A percentile compares a stretch with the other conserved stretches of the same genome.
phyloP scores from a whole-genome alignment of 2,113 vertebrate genomes.

The Thinocorus orbignyianus region DNA sequence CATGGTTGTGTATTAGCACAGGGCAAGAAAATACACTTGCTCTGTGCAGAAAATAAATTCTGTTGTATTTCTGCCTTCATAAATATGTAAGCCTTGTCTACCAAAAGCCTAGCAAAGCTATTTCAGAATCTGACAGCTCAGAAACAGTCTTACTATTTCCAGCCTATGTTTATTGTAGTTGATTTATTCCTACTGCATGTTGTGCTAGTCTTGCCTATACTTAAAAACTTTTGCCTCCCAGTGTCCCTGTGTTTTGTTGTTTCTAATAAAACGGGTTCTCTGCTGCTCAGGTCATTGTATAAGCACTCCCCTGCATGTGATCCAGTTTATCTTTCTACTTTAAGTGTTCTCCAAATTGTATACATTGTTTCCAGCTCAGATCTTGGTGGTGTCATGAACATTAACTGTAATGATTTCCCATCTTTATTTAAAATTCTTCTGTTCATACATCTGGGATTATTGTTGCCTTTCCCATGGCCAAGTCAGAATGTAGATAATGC shows the following conservation, averaged over 20 bases:
- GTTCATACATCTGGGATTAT: background rate
- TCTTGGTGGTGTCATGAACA: background rate
- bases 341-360: background rate
- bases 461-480: background rate
- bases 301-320: background rate
- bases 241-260: background rate
- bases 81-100: background rate
- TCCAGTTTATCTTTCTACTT: background rate
- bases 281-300: background rate
- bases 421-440: background rate
- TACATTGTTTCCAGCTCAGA: background rate
- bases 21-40: background rate
- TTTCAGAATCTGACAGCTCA: background rate
- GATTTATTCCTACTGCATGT: background rate
- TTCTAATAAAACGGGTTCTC: background rate
- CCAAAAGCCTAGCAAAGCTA: background rate
- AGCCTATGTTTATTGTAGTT: background rate
- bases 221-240: background rate
- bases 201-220: background rate
- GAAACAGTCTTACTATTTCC: background rate
- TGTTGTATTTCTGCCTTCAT: background rate
- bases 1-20: background rate
- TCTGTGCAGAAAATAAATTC: too few relatives aligned
- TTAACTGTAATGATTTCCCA: background rate
- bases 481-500: background rate